Conservation (phyloP, 2,113 vertebrate species). For the Pongo abelii region DNA sequence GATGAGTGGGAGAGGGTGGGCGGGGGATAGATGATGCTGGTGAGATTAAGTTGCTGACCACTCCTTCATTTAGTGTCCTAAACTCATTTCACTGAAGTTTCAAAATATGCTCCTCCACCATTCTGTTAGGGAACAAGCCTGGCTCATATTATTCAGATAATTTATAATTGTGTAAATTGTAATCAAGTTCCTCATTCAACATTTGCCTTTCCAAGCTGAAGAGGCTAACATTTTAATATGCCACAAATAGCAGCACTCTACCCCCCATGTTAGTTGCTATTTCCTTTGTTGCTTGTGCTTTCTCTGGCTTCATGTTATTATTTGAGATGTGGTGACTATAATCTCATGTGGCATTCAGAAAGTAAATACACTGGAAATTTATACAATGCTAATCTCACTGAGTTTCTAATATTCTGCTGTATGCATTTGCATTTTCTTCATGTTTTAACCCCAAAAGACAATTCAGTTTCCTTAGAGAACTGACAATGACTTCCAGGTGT, state of each 20-base stretch:
- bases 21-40: neutral
- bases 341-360: neutral
- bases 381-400: neutral
- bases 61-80: neutral
- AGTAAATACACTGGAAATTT: neutral
- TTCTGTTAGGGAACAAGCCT: neutral
- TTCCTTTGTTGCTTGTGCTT: neutral
- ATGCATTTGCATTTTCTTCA: constrained; percentile 12
- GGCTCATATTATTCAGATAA: neutral
- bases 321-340: neutral
- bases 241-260: neutral
- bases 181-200: neutral
- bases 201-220: neutral
- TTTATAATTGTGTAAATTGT: neutral
- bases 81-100: constrained; percentile 22
- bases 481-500: neutral
- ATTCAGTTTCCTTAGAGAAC: neutral
- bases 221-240: neutral
- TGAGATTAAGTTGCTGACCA: neutral
- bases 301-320: constrained; percentile 6
- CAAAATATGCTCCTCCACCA: neutral
- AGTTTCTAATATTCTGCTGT: neutral
- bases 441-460: neutral
- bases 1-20: neutral
- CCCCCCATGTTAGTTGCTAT: neutral